phyloP scores from a whole-genome alignment of 2,797 vertebrate species.

The Brotula barbata region DNA sequence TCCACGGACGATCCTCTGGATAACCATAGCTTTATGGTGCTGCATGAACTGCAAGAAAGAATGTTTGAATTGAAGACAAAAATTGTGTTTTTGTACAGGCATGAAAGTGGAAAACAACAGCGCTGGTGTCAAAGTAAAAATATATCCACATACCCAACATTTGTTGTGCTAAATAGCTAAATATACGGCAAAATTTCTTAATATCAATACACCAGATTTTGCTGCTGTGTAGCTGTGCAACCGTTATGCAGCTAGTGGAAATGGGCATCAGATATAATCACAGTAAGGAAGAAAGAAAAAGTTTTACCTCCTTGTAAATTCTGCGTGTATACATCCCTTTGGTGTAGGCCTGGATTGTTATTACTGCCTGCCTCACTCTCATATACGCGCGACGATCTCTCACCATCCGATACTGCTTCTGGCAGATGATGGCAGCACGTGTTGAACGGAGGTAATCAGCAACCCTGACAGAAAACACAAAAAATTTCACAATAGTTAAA shows the following conservation, averaged over 20 bases:
- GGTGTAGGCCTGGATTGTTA: conserved; percentile 88
- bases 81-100: too few relatives aligned
- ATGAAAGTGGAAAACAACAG: too few relatives aligned
- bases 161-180: too few relatives aligned
- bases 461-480: conserved; percentile 66
- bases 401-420: conserved; percentile 91
- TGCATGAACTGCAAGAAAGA: conserved; percentile 77
- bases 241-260: too few relatives aligned
- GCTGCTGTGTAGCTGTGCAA: too few relatives aligned
- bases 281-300: too few relatives aligned
- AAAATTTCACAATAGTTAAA: too few relatives aligned
- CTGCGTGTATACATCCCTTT: conserved; percentile 87
- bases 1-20: conserved; percentile 84
- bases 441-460: conserved; percentile 82
- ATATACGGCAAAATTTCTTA: too few relatives aligned
- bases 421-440: conserved; percentile 82
- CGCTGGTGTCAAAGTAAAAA: too few relatives aligned
- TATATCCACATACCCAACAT: too few relatives aligned
- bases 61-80: neutral
- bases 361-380: conserved; percentile 68
- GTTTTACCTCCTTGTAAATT: conserved; percentile 84
- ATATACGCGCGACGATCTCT: conserved; percentile 76
- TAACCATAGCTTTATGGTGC: conserved; percentile 89
- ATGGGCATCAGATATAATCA: too few relatives aligned
- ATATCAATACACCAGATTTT: too few relatives aligned